Conservation (phyloP, 2,888 invertebrate species). For the Elgonia sp. region DNA sequence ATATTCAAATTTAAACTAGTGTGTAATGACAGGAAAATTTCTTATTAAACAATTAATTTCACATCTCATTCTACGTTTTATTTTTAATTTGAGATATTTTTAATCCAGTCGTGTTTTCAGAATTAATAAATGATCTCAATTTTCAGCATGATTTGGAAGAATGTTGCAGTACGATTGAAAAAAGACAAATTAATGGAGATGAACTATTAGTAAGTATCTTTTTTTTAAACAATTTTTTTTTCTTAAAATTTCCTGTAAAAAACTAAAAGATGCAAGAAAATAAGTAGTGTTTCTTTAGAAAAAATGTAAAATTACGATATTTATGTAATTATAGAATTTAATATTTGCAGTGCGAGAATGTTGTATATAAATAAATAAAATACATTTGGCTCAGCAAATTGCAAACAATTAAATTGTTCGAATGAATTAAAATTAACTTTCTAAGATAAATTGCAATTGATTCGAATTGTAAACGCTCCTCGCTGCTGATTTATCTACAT, state of each 20-base stretch:
- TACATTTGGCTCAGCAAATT: background rate
- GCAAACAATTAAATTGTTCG: background rate
- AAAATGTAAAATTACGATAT: too few relatives aligned
- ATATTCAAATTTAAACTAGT: too few relatives aligned
- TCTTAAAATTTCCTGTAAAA: too few relatives aligned
- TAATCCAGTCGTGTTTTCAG: too few relatives aligned
- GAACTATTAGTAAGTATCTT: slow-evolving; percentile 83
- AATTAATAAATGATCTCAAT: slow-evolving; percentile 10
- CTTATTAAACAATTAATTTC: too few relatives aligned
- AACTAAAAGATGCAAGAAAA: too few relatives aligned
- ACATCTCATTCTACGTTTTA: too few relatives aligned
- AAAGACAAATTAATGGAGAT: slow-evolving; percentile 85
- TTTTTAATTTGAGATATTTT: too few relatives aligned
- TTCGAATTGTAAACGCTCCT: background rate
- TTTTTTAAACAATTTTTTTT: too few relatives aligned
- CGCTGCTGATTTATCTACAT: slow-evolving; percentile 1
- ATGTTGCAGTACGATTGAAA: slow-evolving; percentile 83
- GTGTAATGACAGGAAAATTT: too few relatives aligned
- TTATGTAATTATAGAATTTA: background rate
- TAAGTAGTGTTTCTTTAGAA: too few relatives aligned
- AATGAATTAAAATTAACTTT: background rate
- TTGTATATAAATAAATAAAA: background rate
- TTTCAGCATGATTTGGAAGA: slow-evolving; percentile 84
- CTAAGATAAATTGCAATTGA: background rate
- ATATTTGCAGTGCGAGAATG: background rate